Base-by-base conservation (phyloP, 2,888 invertebrate genomes). In the Malachius bipustulatus region DNA sequence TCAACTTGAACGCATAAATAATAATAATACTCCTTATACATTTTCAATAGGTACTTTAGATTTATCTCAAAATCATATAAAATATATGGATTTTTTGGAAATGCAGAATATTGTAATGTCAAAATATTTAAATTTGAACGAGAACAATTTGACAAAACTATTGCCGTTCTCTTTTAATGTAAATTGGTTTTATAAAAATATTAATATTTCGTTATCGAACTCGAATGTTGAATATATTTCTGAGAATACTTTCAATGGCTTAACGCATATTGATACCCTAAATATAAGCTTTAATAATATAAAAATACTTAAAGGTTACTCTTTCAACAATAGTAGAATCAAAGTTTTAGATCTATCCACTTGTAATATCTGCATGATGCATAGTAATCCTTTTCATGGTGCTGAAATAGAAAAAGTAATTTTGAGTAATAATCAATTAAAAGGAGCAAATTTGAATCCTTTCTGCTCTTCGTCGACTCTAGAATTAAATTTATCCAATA, bases 181-280 rank as follows among this genome's bases (percentile, higher is more conserved):
- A n/a, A n/a, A n/a, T n/a, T n/a, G n/a, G n/a, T n/a, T n/a, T n/a
- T n/a, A n/a, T n/a, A n/a, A n/a, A n/a, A n/a, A n/a, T 13, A 31
- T 8, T 19, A 16, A 32, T 35, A 4, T 8, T 34, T 26, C 38
- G 31, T 34, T 27, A 30, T 16, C 14, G 14, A n/a, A 15, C 27
- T 10, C 16, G 29, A 29, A 34, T 29, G 37, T 29, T 34, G n/a
- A n/a, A n/a, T n/a, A 19, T 19, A 19, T 19, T 19, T 19, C 24
- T 19, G 24, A 19, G n/a, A 19, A 19, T 19, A 19, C 24, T 8
- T 19, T 19, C n/a, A 19, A 19, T n/a, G 24, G 24, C 6, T n/a
- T 19, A 8, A 19, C 24, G 6, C 6, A 19, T 8, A 8, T 8
- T 19, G n/a, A 19, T n/a, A 6, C 6, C 24, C n/a, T 19, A 19